Percentiles rank a stretch among this genome's conserved stretches.
Conservation (phyloP, 2,888 invertebrate species). For the Melanophora roralis region DNA sequence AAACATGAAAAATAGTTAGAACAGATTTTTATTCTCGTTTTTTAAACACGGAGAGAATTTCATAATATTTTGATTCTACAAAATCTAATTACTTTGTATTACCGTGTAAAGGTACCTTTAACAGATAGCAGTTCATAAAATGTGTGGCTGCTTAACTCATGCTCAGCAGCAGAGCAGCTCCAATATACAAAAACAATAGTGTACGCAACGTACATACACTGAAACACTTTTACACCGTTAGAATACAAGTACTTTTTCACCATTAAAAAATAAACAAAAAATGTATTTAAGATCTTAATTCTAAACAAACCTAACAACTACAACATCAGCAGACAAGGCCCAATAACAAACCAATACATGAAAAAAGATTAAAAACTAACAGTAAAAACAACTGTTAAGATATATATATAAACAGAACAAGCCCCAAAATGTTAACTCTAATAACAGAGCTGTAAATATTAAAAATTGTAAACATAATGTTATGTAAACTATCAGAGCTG, state of each 20-base stretch:
- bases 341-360: background rate
- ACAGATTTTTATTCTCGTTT: too few species aligned
- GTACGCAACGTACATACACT: background rate
- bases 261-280: too few species aligned
- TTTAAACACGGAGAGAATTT: too few species aligned
- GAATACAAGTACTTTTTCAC: background rate
- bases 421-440: background rate
- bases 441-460: background rate
- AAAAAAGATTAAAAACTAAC: background rate
- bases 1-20: too few species aligned
- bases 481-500: too few species aligned
- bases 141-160: background rate
- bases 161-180: constrained; percentile 16
- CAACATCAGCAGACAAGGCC: background rate
- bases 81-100: too few species aligned
- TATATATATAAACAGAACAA: background rate
- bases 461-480: background rate
- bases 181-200: background rate
- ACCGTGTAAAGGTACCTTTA: too few species aligned
- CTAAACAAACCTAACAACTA: too few species aligned
- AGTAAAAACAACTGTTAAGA: background rate
- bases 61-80: too few species aligned
- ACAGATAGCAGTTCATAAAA: constrained; percentile 24
- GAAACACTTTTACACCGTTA: too few species aligned
- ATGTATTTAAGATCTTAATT: too few species aligned